A percentile compares a stretch with the other conserved stretches of the same genome.
Conservation (phyloP, 2,888 invertebrate genomes). For the Cephalotes varians region DNA sequence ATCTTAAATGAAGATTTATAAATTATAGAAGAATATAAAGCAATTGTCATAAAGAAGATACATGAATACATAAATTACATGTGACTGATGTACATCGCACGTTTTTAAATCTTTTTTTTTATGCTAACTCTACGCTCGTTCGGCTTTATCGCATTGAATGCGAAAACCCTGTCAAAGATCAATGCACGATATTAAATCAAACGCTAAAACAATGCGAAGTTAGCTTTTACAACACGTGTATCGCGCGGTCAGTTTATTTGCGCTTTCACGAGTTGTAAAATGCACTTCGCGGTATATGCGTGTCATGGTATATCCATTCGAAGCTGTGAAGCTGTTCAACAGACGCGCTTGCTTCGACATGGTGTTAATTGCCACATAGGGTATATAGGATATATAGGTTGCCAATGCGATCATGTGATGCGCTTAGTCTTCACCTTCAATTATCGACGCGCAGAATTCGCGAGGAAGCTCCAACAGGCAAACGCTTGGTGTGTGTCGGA, state of each 20-base stretch:
- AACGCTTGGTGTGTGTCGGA: not conserved
- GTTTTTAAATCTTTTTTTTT: not conserved
- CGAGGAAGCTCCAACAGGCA: not conserved
- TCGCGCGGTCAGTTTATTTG: constrained; percentile 40
- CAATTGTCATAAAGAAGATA: not conserved
- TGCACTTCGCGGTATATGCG: not conserved
- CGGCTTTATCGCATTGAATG: not conserved
- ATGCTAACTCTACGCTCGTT: not conserved
- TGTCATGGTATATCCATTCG: not conserved
- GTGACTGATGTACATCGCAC: not conserved
- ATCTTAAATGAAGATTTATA: not conserved
- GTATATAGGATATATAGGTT: not conserved
- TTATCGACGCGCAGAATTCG: constrained; percentile 31
- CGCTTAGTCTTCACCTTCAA: constrained; percentile 21
- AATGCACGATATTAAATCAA: constrained; percentile 17
- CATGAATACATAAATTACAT: not conserved
- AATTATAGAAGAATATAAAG: not conserved
- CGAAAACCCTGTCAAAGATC: not conserved
- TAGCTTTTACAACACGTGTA: not conserved
- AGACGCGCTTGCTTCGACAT: constrained; percentile 2
- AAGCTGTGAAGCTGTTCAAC: constrained; percentile 7
- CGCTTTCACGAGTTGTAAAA: constrained; percentile 28
- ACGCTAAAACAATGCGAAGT: constrained; percentile 6
- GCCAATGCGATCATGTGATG: constrained; percentile 10
- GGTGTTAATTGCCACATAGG: constrained; percentile 26